Evolutionary conservation across 1,140 invertebrate species (phyloP).

Genomic region (Atta colombica): DNA sequence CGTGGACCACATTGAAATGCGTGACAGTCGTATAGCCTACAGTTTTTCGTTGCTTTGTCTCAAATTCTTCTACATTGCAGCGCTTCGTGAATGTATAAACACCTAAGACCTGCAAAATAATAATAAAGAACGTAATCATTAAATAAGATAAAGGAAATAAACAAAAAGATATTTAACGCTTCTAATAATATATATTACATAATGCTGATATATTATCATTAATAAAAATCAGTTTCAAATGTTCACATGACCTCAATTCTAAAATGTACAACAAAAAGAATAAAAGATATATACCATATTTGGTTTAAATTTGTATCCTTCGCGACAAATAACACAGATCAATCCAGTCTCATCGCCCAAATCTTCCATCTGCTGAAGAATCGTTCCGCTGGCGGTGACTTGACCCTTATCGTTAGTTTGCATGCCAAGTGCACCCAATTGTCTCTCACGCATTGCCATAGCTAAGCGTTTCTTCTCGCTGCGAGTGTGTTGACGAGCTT

Average conservation of each 20-base stretch:
- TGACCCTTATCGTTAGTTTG: slow-evolving; percentile 97
- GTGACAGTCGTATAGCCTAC: slow-evolving; percentile 97
- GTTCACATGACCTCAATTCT: neutral
- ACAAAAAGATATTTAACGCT: neutral
- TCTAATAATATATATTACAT: neutral
- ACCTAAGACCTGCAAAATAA: slow-evolving; percentile 91
- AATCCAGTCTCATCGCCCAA: slow-evolving; percentile 97
- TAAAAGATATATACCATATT: slow-evolving; percentile 88
- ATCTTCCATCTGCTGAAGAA: slow-evolving; percentile 97
- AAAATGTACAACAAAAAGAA: neutral
- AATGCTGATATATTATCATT: neutral
- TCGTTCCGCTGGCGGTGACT: slow-evolving; percentile 95
- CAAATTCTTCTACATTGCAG: slow-evolving; percentile 97
- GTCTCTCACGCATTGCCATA: slow-evolving; percentile 99
- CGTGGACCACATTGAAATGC: slow-evolving; percentile 99
- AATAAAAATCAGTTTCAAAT: neutral
- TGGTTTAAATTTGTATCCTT: slow-evolving; percentile 98
- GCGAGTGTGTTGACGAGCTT: slow-evolving; percentile 96
- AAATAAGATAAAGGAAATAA: slow-evolving; percentile 12
- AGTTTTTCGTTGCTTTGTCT: slow-evolving; percentile 94
- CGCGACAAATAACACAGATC: slow-evolving; percentile 99
- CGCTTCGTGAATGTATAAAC: slow-evolving; percentile 99
- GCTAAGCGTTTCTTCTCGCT: slow-evolving; percentile 98
- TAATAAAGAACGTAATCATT: neutral
- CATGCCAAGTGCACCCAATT: slow-evolving; percentile 98